phyloP scores from a whole-genome alignment of 2,888 invertebrate genomes.

The Bimastos eiseni region DNA sequence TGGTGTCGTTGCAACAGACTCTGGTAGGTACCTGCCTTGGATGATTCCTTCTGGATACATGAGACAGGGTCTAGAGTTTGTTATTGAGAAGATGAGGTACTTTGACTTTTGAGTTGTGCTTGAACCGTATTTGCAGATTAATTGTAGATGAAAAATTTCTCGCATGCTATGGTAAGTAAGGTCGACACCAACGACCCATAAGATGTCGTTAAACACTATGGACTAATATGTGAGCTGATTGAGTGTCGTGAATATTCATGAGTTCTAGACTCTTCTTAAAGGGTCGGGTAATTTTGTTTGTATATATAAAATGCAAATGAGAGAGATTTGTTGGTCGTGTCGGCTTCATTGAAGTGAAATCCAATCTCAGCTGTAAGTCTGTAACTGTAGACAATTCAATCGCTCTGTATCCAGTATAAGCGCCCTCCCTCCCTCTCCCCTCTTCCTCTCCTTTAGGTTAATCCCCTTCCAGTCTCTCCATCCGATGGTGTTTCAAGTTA shows the following conservation, averaged over 20 bases:
- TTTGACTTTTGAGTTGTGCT: background rate
- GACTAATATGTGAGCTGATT: no score
- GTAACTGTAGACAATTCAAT: background rate
- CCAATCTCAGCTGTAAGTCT: no score
- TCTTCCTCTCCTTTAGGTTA: background rate
- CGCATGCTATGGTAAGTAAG: background rate
- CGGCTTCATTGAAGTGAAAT: background rate
- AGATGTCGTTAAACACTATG: no score
- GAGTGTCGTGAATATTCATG: background rate
- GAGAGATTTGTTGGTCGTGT: background rate
- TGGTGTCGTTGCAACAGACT: constrained; percentile 82
- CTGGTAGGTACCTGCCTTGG: constrained; percentile 68
- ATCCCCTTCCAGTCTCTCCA: background rate
- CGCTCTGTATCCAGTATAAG: background rate
- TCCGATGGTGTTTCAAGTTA: background rate
- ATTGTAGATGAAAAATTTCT: no score
- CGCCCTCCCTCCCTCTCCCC: background rate
- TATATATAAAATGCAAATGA: background rate
- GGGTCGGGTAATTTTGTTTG: no score
- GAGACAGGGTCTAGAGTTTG: background rate
- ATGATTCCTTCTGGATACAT: no score
- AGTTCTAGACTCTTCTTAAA: background rate
- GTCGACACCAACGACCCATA: no score
- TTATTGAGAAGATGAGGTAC: background rate
- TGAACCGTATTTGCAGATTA: background rate